Conservation (phyloP, 1,140 invertebrate genomes). For the Hycleus phaleratus region DNA sequence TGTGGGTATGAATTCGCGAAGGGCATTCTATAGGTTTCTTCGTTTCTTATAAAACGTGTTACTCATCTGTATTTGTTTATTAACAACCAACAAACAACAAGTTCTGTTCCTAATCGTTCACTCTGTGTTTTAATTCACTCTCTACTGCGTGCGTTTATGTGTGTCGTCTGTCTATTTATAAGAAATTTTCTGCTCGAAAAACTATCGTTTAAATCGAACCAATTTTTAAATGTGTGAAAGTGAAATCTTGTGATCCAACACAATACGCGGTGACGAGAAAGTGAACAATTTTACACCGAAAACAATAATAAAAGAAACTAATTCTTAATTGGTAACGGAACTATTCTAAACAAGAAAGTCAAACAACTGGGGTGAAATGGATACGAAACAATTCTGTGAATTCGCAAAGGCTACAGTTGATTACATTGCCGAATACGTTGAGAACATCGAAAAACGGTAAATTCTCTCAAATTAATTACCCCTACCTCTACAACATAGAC, state of each 20-base stretch:
- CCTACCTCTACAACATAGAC: too few relatives aligned
- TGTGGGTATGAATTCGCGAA: too few relatives aligned
- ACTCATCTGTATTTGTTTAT: too few relatives aligned
- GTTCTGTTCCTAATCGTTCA: too few relatives aligned
- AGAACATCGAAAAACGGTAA: slow-evolving; percentile 62
- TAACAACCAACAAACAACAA: too few relatives aligned
- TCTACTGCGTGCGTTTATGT: too few relatives aligned
- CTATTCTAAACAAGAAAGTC: not conserved
- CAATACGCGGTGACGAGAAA: slow-evolving; percentile 5
- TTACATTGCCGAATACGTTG: slow-evolving; percentile 70
- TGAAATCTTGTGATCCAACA: not conserved
- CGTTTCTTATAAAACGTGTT: too few relatives aligned
- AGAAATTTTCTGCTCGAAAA: not conserved
- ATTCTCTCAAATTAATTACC: not conserved
- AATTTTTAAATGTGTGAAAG: not conserved
- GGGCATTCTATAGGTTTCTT: too few relatives aligned
- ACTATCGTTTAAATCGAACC: too few relatives aligned
- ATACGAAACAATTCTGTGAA: slow-evolving; percentile 60
- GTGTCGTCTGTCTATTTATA: not conserved
- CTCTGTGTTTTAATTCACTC: too few relatives aligned
- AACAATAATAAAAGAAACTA: not conserved
- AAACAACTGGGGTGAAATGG: slow-evolving; percentile 45
- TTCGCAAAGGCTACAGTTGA: slow-evolving; percentile 69
- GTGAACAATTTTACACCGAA: not conserved
- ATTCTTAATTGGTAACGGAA: not conserved